These are phyloP conservation scores for Pogonognathellus flavescens DNA, from an alignment of 1,140 invertebrate genomes.

Conservation along the genomic window DNA sequence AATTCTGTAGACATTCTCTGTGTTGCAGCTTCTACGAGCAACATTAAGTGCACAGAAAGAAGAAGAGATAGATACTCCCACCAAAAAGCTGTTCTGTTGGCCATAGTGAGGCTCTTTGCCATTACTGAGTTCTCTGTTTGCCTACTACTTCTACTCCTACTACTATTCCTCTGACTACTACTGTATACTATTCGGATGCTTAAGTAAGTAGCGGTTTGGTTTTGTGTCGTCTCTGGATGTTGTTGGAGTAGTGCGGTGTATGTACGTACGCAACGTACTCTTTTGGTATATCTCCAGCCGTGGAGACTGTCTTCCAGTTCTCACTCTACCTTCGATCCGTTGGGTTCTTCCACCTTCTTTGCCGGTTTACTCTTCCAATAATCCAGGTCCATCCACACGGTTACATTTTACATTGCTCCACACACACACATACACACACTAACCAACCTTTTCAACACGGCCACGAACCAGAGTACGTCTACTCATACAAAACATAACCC, in stretches of 20 bases:
- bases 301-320: slow-evolving; percentile 58
- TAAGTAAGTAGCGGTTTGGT: no score
- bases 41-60: neutral
- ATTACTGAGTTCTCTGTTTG: neutral
- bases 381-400: neutral
- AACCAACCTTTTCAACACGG: no score
- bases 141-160: no score
- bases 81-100: slow-evolving; percentile 1
- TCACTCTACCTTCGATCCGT: slow-evolving; percentile 61
- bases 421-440: neutral
- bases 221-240: neutral
- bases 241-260: neutral
- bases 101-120: neutral
- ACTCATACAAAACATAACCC: no score
- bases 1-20: neutral
- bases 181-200: no score
- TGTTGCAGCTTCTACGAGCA: neutral
- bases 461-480: no score
- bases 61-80: neutral
- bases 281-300: no score
- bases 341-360: slow-evolving; percentile 53
- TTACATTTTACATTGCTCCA: neutral
- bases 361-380: neutral
- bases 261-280: neutral
- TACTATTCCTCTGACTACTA: neutral